Evolutionary conservation across 2,888 invertebrate genomes (phyloP).

Genomic region (Apeira syringaria): DNA sequence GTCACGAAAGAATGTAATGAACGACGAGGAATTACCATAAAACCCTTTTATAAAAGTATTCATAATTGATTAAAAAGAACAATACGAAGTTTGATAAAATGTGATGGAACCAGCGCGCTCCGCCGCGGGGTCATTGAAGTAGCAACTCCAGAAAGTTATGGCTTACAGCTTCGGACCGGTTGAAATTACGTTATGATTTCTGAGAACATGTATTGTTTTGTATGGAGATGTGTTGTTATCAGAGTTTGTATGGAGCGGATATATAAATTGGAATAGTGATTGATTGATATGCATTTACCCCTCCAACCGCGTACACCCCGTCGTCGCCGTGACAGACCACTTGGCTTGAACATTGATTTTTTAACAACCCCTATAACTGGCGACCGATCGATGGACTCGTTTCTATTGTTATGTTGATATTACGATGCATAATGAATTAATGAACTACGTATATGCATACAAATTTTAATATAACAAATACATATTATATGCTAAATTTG

Average conservation of each 20-base stretch:
- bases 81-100: conserved; percentile 1
- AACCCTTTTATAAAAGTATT: conserved; percentile 1
- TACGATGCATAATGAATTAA: no score
- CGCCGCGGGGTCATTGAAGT: no score
- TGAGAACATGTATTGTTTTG: no score
- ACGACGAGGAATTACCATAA: conserved; percentile 1
- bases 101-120: conserved; percentile 1
- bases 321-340: conserved; percentile 18
- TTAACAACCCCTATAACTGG: conserved; percentile 20
- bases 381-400: conserved; percentile 9
- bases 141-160: no score
- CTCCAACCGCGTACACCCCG: conserved; percentile 2
- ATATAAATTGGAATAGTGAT: conserved; percentile 16
- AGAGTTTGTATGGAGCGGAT: conserved; percentile 12
- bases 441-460: no score
- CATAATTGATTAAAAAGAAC: conserved; percentile 10
- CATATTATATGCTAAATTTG: no score
- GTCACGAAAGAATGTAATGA: conserved; percentile 6
- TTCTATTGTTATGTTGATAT: conserved; percentile 2
- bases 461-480: no score
- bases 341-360: conserved; percentile 26
- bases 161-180: no score
- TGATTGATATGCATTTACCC: conserved; percentile 5
- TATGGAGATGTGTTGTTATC: no score
- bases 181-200: no score